Percentiles rank a stretch among this genome's conserved stretches.
phyloP scores from a whole-genome alignment of 2,113 vertebrate genomes.

The Morone chrysops region DNA sequence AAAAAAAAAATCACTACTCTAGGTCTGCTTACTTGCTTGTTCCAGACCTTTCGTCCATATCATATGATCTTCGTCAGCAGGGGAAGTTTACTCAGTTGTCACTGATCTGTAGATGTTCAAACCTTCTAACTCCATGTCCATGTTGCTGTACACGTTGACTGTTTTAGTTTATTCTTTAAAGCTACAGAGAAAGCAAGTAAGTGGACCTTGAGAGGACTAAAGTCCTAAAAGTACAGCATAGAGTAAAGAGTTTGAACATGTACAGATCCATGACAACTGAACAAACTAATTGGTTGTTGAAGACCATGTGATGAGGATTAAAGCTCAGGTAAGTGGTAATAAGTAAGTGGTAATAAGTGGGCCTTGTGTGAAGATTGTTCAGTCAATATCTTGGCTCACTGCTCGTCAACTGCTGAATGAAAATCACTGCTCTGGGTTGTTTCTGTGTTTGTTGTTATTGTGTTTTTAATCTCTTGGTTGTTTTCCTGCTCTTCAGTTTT shows the following conservation, averaged over 20 bases:
- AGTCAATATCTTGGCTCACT: background rate
- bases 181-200: background rate
- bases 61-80: constrained; percentile 19
- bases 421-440: constrained; percentile 12
- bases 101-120: background rate
- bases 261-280: background rate
- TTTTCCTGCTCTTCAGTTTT: constrained; percentile 61
- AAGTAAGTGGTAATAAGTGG: background rate
- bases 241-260: background rate
- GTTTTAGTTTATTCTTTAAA: background rate
- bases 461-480: constrained; percentile 36
- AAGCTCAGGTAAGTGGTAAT: constrained; percentile 2
- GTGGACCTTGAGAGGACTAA: background rate
- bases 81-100: background rate
- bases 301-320: constrained; percentile 2
- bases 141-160: background rate
- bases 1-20: background rate
- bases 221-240: background rate
- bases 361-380: background rate
- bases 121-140: background rate
- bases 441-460: constrained; percentile 23
- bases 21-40: background rate
- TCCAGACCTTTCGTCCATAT: background rate
- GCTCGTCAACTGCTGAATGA: constrained; percentile 5
- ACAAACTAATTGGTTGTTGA: constrained; percentile 13